A percentile compares a stretch with the other conserved stretches of the same genome.
Conservation (phyloP, 1,140 invertebrate species). For the Sitophilus oryzae region DNA sequence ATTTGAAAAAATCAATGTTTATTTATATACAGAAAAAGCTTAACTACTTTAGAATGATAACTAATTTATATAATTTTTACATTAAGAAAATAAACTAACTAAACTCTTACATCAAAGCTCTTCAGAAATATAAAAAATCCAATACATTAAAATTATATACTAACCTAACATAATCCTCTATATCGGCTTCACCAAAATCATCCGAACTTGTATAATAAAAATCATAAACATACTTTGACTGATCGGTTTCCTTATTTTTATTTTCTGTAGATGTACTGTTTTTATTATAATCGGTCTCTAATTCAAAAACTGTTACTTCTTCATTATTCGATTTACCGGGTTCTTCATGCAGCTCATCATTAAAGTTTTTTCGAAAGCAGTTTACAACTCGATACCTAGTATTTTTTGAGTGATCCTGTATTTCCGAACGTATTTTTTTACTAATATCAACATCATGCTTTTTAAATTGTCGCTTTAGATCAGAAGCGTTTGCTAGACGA, state of each 20-base stretch:
- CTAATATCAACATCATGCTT: slow-evolving; percentile 45
- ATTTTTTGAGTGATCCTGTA: slow-evolving; percentile 42
- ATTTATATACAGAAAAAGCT: too few species aligned
- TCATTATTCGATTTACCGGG: slow-evolving; percentile 9
- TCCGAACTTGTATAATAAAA: slow-evolving; percentile 49
- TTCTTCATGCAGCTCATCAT: slow-evolving; percentile 17
- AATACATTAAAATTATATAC: slow-evolving; percentile 15
- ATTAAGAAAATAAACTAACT: too few species aligned
- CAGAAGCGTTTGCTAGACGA: slow-evolving; percentile 23
- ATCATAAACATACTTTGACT: slow-evolving; percentile 50
- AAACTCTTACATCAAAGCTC: too few species aligned
- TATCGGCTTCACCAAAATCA: slow-evolving; percentile 49
- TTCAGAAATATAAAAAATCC: slow-evolving; percentile 8
- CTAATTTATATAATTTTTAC: too few species aligned
- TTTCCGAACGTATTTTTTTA: slow-evolving; percentile 46
- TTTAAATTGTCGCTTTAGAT: slow-evolving; percentile 43
- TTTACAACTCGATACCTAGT: slow-evolving; percentile 50
- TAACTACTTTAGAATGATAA: too few species aligned
- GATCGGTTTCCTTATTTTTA: slow-evolving; percentile 13
- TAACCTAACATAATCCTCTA: slow-evolving; percentile 50
- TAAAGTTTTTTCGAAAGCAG: slow-evolving; percentile 32
- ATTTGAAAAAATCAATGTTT: too few species aligned
- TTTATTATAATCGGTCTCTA: slow-evolving; percentile 37
- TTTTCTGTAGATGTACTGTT: slow-evolving; percentile 12
- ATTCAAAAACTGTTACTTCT: slow-evolving; percentile 42